These are phyloP conservation scores for Seira sanloemensis DNA, from an alignment of 2,888 invertebrate genomes.

Conservation along the genomic window DNA sequence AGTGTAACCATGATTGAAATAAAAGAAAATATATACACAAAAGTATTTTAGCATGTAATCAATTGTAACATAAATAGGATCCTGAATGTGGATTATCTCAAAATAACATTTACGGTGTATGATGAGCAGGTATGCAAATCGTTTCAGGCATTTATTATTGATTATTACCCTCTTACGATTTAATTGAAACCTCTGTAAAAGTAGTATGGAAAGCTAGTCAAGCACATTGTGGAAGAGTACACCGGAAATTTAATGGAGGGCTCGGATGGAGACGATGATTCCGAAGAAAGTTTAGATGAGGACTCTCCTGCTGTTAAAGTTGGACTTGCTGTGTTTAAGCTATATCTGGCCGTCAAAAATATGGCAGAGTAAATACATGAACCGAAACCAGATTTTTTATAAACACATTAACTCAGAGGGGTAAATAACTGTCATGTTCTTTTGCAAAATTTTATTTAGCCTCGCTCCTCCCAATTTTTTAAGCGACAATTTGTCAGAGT, in stretches of 20 bases:
- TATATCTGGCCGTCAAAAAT: slow-evolving; percentile 50
- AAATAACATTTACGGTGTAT: slow-evolving; percentile 57
- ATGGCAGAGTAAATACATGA: slow-evolving; percentile 38
- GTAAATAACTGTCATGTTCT: background rate
- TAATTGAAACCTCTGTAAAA: too few relatives aligned
- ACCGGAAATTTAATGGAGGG: slow-evolving; percentile 29
- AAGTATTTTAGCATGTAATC: background rate
- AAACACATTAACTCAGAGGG: background rate
- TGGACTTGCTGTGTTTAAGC: slow-evolving; percentile 33
- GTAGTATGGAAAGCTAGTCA: slow-evolving; percentile 58
- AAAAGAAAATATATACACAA: background rate
- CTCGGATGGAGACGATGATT: background rate
- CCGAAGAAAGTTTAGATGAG: slow-evolving; percentile 35
- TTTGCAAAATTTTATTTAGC: slow-evolving; percentile 1
- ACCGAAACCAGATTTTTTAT: background rate
- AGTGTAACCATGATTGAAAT: background rate
- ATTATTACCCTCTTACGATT: too few relatives aligned
- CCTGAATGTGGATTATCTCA: slow-evolving; percentile 48
- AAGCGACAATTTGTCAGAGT: slow-evolving; percentile 13
- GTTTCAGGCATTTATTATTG: background rate
- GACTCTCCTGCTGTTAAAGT: slow-evolving; percentile 18
- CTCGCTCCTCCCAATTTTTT: slow-evolving; percentile 34
- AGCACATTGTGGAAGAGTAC: slow-evolving; percentile 54
- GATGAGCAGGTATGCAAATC: slow-evolving; percentile 51
- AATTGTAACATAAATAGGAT: slow-evolving; percentile 44